These are phyloP conservation scores for Apistogramma diplotaenia DNA, from an alignment of 2,113 vertebrate genomes.

Conservation along the genomic window DNA sequence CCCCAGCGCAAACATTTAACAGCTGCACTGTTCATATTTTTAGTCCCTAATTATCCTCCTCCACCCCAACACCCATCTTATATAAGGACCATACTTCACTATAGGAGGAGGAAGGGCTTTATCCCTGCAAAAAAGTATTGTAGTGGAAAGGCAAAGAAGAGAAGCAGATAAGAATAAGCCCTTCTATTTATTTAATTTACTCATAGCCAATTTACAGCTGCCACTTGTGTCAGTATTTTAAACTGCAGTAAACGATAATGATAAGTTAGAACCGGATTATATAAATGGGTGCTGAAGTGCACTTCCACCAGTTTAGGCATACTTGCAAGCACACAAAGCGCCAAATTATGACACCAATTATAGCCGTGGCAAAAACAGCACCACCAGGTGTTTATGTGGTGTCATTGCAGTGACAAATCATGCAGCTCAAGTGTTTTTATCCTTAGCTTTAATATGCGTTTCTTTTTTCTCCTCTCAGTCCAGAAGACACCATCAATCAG, in stretches of 20 bases:
- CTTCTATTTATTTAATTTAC: not conserved
- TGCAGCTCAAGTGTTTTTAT: not conserved
- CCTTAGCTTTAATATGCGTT: not conserved
- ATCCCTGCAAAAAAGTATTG: constrained; percentile 3
- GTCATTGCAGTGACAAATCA: constrained; percentile 20
- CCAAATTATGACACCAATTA: not conserved
- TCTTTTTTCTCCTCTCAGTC: not conserved
- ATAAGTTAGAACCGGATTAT: not conserved
- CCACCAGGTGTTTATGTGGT: constrained; percentile 35
- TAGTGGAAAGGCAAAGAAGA: not conserved
- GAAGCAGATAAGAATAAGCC: not conserved
- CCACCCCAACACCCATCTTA: constrained; percentile 16
- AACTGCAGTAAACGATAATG: not conserved
- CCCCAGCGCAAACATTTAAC: constrained; percentile 59
- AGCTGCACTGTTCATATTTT: constrained; percentile 64
- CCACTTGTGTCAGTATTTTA: not conserved
- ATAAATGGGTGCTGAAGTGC: not conserved
- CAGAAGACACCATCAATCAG: constrained; percentile 27
- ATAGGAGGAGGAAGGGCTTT: constrained; percentile 28
- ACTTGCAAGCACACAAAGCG: not conserved
- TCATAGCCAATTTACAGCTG: not conserved
- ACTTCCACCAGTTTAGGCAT: not conserved
- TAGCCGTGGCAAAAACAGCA: constrained; percentile 5
- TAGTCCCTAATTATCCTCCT: constrained; percentile 57
- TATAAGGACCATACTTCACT: constrained; percentile 39